Conservation (phyloP, 2,113 vertebrate genomes). For the Tricholaema leucomelas region DNA sequence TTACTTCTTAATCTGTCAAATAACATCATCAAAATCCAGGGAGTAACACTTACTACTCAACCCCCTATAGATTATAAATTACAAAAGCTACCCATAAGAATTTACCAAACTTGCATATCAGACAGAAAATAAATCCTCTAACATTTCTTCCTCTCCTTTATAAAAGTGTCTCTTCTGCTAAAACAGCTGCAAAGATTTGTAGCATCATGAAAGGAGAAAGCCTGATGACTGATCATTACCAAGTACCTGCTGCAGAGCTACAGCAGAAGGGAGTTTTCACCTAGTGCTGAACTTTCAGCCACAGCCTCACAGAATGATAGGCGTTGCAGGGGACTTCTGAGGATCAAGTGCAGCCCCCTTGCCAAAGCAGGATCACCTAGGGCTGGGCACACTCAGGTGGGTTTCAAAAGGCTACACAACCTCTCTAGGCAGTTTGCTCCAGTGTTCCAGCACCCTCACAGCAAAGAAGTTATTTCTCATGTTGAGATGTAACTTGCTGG, state of each 20-base stretch:
- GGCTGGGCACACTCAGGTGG: no score
- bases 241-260: background rate
- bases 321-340: no score
- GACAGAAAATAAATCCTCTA: background rate
- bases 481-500: no score
- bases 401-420: no score
- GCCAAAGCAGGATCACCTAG: no score
- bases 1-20: constrained; percentile 69
- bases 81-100: constrained; percentile 12
- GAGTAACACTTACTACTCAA: constrained; percentile 19
- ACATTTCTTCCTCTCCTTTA: background rate
- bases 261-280: background rate
- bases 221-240: background rate
- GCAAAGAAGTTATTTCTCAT: no score
- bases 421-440: no score
- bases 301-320: no score
- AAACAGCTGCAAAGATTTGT: background rate
- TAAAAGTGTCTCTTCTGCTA: background rate
- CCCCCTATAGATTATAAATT: constrained; percentile 11
- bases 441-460: no score
- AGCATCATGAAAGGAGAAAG: background rate
- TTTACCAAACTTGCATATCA: background rate
- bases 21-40: constrained; percentile 17
- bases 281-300: constrained; percentile 7
- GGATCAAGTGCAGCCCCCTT: no score